These are phyloP conservation scores for Bryconaethiops microstoma DNA, from an alignment of 2,797 vertebrate species.

Conservation along the genomic window DNA sequence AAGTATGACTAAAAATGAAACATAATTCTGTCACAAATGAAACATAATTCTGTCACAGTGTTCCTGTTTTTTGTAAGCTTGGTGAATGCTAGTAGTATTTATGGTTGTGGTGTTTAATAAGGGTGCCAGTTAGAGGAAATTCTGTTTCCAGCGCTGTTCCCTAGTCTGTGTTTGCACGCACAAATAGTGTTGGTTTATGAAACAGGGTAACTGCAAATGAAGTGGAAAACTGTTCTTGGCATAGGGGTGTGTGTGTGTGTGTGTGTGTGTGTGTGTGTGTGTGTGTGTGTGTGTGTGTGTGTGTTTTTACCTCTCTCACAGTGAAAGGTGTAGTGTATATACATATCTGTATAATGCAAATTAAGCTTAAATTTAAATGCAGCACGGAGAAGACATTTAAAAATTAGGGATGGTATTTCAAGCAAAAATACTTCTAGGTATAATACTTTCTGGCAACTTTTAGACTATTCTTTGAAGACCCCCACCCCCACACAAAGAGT, in stretches of 20 bases:
- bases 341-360: neutral
- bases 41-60: conserved; percentile 25
- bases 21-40: conserved; percentile 37
- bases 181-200: conserved; percentile 10
- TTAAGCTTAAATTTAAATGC: neutral
- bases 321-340: neutral
- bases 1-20: conserved; percentile 15
- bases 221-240: conserved; percentile 3
- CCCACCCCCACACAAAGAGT: too few species aligned
- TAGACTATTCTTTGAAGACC: too few species aligned
- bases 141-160: conserved; percentile 5
- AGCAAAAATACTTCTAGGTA: too few species aligned
- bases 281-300: neutral
- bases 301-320: neutral
- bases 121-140: conserved; percentile 18
- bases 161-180: neutral
- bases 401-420: too few species aligned
- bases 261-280: neutral
- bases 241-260: neutral
- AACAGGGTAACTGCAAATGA: neutral
- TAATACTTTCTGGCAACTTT: too few species aligned
- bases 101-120: conserved; percentile 19
- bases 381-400: neutral
- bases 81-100: conserved; percentile 34
- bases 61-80: conserved; percentile 14